phyloP scores from a whole-genome alignment of 2,113 vertebrate genomes.

The Paramormyrops kingsleyae region DNA sequence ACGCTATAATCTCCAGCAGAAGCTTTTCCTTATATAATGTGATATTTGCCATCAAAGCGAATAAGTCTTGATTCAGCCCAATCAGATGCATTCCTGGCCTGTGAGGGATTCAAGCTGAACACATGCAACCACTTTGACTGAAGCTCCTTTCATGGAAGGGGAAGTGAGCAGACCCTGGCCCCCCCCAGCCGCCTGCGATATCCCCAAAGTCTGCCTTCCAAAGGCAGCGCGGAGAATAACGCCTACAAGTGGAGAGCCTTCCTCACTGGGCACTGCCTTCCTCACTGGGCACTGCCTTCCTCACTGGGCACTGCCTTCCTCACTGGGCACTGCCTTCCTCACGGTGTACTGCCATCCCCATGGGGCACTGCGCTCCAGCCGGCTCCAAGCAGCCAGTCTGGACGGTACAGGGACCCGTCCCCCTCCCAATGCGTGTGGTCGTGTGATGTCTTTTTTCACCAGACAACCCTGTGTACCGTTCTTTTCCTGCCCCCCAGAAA shows the following conservation, averaged over 20 bases:
- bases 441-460: neutral
- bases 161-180: neutral
- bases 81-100: neutral
- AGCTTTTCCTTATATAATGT: neutral
- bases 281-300: neutral
- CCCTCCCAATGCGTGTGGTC: neutral
- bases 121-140: conserved; percentile 2
- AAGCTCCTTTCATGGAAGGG: neutral
- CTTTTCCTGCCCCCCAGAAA: neutral
- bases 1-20: no score
- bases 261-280: neutral
- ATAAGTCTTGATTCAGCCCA: neutral
- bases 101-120: neutral
- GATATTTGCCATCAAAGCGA: neutral
- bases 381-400: neutral
- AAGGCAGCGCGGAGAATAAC: neutral
- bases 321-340: neutral
- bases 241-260: neutral
- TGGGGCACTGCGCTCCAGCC: no score
- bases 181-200: neutral
- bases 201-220: neutral
- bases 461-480: neutral
- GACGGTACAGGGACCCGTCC: neutral
- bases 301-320: neutral
- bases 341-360: neutral